phyloP scores from a whole-genome alignment of 2,888 invertebrate genomes.

The Sinopyrophorus schimmeli region DNA sequence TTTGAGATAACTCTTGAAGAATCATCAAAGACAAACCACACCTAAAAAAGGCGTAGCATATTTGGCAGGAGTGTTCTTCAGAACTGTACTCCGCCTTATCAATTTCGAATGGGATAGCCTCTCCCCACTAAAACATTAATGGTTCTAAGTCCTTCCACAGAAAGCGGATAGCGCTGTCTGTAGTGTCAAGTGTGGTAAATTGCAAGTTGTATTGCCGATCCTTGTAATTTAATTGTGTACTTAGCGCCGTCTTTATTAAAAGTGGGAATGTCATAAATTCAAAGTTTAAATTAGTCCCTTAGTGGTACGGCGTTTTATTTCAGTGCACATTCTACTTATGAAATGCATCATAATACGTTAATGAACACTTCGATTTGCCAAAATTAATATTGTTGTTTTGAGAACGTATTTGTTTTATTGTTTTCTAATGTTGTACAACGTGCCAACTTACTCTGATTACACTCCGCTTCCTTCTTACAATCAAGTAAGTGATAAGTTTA shows the following conservation, averaged over 20 bases:
- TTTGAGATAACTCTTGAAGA: constrained; percentile 26
- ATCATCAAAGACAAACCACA: constrained; percentile 25
- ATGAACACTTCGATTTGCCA: background rate
- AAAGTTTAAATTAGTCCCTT: constrained; percentile 20
- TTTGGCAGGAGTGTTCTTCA: constrained; percentile 31
- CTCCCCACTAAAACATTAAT: constrained; percentile 33
- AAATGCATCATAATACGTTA: background rate
- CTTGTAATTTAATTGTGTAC: constrained; percentile 45
- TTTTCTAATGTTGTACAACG: constrained; percentile 45
- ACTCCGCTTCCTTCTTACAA: constrained; percentile 43
- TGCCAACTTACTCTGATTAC: constrained; percentile 43
- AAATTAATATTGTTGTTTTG: constrained; percentile 1
- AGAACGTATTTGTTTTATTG: constrained; percentile 12
- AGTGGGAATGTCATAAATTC: constrained; percentile 33
- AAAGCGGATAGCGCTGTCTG: constrained; percentile 36
- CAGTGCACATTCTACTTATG: constrained; percentile 8
- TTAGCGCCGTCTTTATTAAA: constrained; percentile 39
- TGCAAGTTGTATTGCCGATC: constrained; percentile 41
- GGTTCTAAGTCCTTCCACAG: constrained; percentile 36
- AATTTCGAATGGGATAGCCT: constrained; percentile 27
- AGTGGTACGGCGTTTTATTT: constrained; percentile 10
- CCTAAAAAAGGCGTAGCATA: constrained; percentile 34
- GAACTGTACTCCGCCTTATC: constrained; percentile 34
- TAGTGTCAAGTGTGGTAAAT: constrained; percentile 38
- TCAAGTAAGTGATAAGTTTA: constrained; percentile 45